phyloP scores from a whole-genome alignment of 2,113 vertebrate species.

The Pogona vitticeps region DNA sequence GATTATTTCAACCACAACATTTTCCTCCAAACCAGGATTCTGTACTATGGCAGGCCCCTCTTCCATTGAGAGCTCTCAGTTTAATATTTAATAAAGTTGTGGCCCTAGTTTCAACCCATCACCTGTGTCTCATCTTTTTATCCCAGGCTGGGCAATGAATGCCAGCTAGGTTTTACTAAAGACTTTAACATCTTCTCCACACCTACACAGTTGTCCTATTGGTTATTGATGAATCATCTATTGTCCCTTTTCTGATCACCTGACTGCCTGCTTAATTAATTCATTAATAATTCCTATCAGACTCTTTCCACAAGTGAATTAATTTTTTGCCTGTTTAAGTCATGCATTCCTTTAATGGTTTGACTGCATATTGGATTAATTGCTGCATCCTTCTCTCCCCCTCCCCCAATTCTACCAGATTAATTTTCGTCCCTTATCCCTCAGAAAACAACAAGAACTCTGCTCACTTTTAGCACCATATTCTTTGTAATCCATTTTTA shows the following conservation, averaged over 20 bases:
- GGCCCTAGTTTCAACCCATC: too few species aligned
- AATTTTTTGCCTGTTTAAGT: constrained; percentile 58
- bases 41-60: too few species aligned
- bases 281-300: constrained; percentile 56
- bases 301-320: constrained; percentile 55
- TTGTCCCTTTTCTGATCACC: constrained; percentile 20
- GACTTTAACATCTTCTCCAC: background rate
- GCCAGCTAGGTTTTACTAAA: background rate
- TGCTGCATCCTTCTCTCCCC: constrained; percentile 25
- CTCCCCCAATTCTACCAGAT: background rate
- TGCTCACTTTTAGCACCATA: constrained; percentile 41
- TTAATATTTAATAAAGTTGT: too few species aligned
- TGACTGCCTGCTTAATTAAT: constrained; percentile 51
- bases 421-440: constrained; percentile 24
- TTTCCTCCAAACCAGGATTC: too few species aligned
- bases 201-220: background rate
- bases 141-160: too few species aligned
- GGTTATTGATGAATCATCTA: background rate
- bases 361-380: constrained; percentile 59
- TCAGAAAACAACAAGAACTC: background rate
- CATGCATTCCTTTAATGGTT: constrained; percentile 52
- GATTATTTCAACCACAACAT: too few species aligned
- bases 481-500: constrained; percentile 45
- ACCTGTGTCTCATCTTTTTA: too few species aligned
- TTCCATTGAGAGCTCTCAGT: too few species aligned